These are phyloP conservation scores for Bombus impatiens DNA, from an alignment of 1,140 invertebrate species.

Conservation along the genomic window DNA sequence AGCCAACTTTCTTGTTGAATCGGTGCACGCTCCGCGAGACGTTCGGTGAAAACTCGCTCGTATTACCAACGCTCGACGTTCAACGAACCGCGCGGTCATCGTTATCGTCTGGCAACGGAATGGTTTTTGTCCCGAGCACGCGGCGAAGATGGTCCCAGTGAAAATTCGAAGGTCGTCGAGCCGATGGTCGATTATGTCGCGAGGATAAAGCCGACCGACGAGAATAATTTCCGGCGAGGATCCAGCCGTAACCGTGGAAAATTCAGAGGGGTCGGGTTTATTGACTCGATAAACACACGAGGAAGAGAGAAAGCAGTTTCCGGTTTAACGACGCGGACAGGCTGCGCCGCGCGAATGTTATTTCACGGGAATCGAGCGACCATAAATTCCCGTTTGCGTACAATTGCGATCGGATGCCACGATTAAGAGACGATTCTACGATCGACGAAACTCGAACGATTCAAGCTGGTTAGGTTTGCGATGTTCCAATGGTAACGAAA, in stretches of 20 bases:
- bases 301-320: background rate
- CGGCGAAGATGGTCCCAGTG: background rate
- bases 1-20: slow-evolving; percentile 64
- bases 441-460: background rate
- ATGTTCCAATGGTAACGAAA: background rate
- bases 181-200: background rate
- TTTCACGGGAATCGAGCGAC: background rate
- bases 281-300: background rate
- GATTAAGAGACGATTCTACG: slow-evolving; percentile 5
- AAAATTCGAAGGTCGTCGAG: background rate
- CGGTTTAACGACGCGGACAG: background rate
- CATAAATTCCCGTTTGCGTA: background rate
- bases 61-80: background rate
- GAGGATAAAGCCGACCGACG: background rate
- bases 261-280: background rate
- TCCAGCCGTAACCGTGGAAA: background rate
- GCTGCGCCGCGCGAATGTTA: background rate
- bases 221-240: background rate
- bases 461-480: background rate
- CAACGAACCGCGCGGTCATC: background rate
- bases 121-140: background rate
- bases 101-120: background rate
- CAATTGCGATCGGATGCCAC: background rate
- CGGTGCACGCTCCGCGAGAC: slow-evolving; percentile 44
- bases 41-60: slow-evolving; percentile 16